Evolutionary conservation across 2,113 vertebrate genomes (phyloP).

Genomic region (Delphinapterus leucas): DNA sequence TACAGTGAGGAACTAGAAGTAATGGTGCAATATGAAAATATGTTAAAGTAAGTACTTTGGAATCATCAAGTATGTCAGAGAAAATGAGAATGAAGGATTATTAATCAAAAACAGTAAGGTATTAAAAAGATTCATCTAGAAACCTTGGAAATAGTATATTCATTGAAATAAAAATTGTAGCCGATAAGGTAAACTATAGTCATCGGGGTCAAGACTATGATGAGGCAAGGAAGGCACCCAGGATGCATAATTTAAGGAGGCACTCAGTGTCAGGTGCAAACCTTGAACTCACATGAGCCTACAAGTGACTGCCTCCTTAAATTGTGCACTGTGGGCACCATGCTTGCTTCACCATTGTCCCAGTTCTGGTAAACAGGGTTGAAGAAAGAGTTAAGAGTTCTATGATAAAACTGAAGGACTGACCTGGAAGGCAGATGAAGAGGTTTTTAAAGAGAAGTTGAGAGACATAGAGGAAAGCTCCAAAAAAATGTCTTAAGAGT

Average conservation of each 20-base stretch:
- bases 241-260: neutral
- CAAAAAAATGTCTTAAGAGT: neutral
- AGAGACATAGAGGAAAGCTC: neutral
- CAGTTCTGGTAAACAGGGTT: neutral
- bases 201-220: neutral
- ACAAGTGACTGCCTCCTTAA: neutral
- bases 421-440: neutral
- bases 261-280: neutral
- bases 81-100: neutral
- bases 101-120: neutral
- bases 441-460: neutral
- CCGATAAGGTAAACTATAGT: neutral
- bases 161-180: neutral
- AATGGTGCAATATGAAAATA: neutral
- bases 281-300: neutral
- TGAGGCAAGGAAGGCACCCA: neutral
- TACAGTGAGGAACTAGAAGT: neutral
- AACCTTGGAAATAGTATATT: neutral
- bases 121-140: neutral
- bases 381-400: neutral
- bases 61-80: neutral
- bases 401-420: neutral
- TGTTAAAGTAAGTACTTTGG: neutral
- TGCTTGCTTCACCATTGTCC: neutral
- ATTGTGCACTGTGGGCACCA: neutral